phyloP scores from a whole-genome alignment of 2,888 invertebrate species.

The Phytoseiulus persimilis region DNA sequence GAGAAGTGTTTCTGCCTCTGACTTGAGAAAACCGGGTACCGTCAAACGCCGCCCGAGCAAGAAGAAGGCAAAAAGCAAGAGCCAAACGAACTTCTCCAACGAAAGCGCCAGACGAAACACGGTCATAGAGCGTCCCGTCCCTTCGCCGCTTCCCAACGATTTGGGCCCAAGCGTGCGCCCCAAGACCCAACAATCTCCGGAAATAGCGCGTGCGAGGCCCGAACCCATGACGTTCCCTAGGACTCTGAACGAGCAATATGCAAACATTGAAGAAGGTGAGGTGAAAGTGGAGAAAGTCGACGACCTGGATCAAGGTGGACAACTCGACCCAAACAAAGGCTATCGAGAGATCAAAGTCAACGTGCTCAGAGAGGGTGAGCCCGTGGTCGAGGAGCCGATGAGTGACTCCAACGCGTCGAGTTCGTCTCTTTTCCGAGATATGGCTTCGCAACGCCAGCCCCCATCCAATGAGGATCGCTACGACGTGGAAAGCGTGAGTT shows the following conservation, averaged over 20 bases:
- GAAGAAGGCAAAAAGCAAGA: conserved; percentile 24
- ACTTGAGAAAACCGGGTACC: not conserved
- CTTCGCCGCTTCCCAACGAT: not conserved
- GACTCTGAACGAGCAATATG: not conserved
- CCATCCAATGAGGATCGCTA: not conserved
- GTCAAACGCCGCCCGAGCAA: conserved; percentile 10
- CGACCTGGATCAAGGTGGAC: not conserved
- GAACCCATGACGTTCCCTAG: not conserved
- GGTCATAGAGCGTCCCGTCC: not conserved
- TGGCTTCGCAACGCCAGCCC: no score
- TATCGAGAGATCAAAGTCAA: not conserved
- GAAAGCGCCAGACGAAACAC: not conserved
- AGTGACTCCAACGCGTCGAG: not conserved
- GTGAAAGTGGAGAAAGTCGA: not conserved
- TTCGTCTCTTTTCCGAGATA: not conserved
- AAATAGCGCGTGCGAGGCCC: not conserved
- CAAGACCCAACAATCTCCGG: not conserved
- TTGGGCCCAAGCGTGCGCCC: conserved; percentile 13
- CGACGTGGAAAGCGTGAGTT: not conserved
- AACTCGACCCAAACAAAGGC: not conserved
- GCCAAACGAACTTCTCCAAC: not conserved
- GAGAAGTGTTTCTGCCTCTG: conserved; percentile 13
- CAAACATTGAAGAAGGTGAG: not conserved
- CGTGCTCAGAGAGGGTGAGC: not conserved
- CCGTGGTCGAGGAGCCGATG: conserved; percentile 12